Percentiles rank a stretch among this genome's conserved stretches.
phyloP scores from a whole-genome alignment of 2,113 vertebrate species.

The Zosterops japonicus region DNA sequence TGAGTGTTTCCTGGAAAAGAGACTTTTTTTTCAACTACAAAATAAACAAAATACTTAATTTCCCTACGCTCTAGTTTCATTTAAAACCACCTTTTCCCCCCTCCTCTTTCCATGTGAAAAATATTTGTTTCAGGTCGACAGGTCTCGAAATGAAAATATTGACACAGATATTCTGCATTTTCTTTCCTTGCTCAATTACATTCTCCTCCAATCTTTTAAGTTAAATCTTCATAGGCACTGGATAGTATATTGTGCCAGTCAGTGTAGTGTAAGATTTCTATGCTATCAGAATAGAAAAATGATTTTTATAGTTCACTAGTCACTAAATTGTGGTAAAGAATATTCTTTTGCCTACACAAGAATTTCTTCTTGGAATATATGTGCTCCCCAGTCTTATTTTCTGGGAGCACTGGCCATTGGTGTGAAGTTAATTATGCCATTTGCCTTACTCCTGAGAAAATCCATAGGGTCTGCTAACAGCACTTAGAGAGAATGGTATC shows the following conservation, averaged over 20 bases:
- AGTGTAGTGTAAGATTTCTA: neutral
- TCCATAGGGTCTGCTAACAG: neutral
- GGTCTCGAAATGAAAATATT: neutral
- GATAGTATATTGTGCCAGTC: neutral
- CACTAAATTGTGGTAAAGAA: neutral
- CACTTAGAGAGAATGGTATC: neutral
- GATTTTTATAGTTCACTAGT: neutral
- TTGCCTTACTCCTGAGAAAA: neutral
- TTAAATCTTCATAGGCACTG: neutral
- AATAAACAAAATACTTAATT: neutral
- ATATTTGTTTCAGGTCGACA: neutral
- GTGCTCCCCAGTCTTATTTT: neutral
- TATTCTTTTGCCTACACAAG: neutral
- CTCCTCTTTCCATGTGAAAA: neutral
- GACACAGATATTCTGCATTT: neutral
- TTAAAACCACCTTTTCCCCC: rapidly evolving
- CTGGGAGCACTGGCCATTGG: neutral
- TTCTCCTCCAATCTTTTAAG: neutral
- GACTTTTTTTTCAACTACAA: neutral
- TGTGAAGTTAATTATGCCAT: neutral
- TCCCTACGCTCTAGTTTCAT: neutral
- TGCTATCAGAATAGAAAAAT: neutral
- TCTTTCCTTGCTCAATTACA: neutral
- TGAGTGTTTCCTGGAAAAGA: neutral
- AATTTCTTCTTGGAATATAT: neutral